These are phyloP conservation scores for Strix occidentalis DNA, from an alignment of 2,797 vertebrate genomes.

Conservation along the genomic window DNA sequence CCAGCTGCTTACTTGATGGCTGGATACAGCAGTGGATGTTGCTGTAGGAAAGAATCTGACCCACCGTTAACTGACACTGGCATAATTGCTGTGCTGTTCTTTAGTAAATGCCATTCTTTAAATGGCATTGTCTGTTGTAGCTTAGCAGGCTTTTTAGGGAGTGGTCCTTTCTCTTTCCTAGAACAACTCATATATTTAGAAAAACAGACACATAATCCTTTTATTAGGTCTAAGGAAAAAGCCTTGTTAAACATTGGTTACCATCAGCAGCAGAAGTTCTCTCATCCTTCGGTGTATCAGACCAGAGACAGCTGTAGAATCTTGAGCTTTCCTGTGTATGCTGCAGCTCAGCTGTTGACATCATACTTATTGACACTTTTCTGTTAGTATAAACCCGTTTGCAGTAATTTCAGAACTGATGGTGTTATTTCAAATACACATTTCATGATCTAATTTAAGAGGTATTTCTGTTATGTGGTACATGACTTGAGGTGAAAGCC, in stretches of 20 bases:
- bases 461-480: neutral
- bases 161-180: neutral
- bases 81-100: neutral
- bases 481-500: neutral
- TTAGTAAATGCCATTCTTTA: neutral
- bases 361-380: neutral
- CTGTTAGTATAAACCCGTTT: neutral
- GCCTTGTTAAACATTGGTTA: fast-evolving
- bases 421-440: neutral
- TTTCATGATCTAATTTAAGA: neutral
- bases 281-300: neutral
- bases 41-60: neutral
- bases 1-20: neutral
- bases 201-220: neutral
- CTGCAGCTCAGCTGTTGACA: neutral
- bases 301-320: neutral
- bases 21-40: neutral
- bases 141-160: neutral
- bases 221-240: neutral
- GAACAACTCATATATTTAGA: neutral
- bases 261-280: neutral
- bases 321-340: neutral
- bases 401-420: neutral
- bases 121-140: neutral
- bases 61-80: neutral